Evolutionary conservation across 2,888 invertebrate species (phyloP), one percentile per base, ranked within the genome.

Genomic region (Oscheius sp.): DNA sequence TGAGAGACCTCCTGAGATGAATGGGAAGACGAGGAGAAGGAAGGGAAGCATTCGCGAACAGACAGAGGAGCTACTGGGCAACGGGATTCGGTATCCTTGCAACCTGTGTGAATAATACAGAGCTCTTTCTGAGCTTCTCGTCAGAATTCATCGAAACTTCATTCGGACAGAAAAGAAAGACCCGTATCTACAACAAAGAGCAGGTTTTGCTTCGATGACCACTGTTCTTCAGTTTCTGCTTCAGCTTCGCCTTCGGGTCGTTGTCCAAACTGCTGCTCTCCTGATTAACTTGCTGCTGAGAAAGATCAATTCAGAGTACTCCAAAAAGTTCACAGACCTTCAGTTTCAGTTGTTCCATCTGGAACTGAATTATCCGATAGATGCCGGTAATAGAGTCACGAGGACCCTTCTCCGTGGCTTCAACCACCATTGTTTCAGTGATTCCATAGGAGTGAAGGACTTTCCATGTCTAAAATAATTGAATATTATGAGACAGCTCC

Each of bases 311-410:
- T 4, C 2, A 53, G 11, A n/a, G 33, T 47, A 2, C 10, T 51
- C 50, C 21, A 21, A 21, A 21, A 21, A 21, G 21, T 55, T 70
- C 4, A 51, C 7, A 63, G 13, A 60, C 51, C 60, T 60, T 74
- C 47, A 53, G 37, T 60, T 33, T 60, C 50, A 47, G 59, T n/a
- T 37, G 53, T 62, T 88, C 88, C 35, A 82, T 81, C 70, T 88
- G 88, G 71, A 83, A 89, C 32, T 93, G 91, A 50, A 93, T 91
- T 76, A 94, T 93, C 58, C 94, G 91, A 89, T 93, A 94, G 62
- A 93, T 92, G 10, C 93, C 93, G 62, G 93, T 93, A 51, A 93
- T 91, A 79, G 93, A 92, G 83, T 92, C 93, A 66, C 92, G 90
- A 1, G 93, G 92, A 47, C 93, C 82, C 35, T 80, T 82, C 78